Base-by-base conservation (phyloP, 2,797 vertebrate species). In the Acipenser transmontanus region DNA sequence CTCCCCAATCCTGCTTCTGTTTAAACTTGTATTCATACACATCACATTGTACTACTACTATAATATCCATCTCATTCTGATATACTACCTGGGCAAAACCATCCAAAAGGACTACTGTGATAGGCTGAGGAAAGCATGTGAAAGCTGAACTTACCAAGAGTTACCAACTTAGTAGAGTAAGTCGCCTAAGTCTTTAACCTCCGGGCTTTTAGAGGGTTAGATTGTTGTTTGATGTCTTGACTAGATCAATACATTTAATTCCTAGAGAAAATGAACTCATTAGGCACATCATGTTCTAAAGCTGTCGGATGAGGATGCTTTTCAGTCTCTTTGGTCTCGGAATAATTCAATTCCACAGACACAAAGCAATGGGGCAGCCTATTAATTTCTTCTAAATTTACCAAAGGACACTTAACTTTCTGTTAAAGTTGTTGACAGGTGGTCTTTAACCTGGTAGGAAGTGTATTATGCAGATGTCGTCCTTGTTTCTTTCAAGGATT, bases 401-500 rank as follows among this genome's bases (percentile, higher is more conserved):
- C 54, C 12, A 57, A 57, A 11, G 9, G 34, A 34, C 34, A 34
- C 34, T 34, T 34, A 34, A 34, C 34, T 34, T 34, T 34, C 34
- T 34, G 34, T 34, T 11, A 13, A 57, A n/a, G 9, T 14, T 7
- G 9, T 57, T 57, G 12, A n/a, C 12, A 57, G 9, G 54, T 11
- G 9, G 9, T 57, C 12, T 57, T 57, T 11, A 57, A 57, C 54
- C 12, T 13, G 7, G 2, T n/a, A 11, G 14, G 12, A 57, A 57
- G 12, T n/a, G 54, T 34, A 34, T 34, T 34, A 34, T 34, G 34
- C 34, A 34, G 34, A 34, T 34, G 34, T 34, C 4, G 34, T 34
- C 34, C 50, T 14, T 49, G 50, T 52, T 48, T 17, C 13, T 47
- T 54, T 68, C 54, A 62, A 47, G 63, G 63, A 64, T 61, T 34